Percentiles rank a stretch among this genome's conserved stretches.
Evolutionary conservation across 2,797 vertebrate genomes (phyloP).

Genomic region (Melanotaenia maccullochi): DNA sequence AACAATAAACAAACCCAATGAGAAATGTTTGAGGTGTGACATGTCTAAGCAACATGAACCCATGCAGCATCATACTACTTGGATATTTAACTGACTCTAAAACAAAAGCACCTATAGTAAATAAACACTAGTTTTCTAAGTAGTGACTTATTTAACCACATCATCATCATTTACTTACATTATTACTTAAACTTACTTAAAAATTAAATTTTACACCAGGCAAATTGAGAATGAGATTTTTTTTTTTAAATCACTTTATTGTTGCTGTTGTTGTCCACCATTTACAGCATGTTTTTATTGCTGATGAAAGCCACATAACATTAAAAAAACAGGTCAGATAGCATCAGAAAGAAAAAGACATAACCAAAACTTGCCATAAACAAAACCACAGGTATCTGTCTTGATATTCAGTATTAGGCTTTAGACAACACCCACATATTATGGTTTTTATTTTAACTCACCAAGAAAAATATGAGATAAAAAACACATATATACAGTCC

Average conservation of each 20-base stretch:
- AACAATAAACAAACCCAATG: constrained; percentile 34
- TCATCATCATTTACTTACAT: background rate
- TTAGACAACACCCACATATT: too few relatives aligned
- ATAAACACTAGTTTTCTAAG: background rate
- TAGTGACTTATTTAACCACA: constrained; percentile 1
- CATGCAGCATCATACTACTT: constrained; percentile 1
- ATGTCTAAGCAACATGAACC: constrained; percentile 5
- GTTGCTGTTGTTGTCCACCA: background rate
- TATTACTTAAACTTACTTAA: background rate
- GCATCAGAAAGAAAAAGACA: background rate
- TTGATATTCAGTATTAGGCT: background rate
- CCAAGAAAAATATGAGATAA: too few relatives aligned
- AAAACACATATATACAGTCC: too few relatives aligned
- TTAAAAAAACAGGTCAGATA: background rate
- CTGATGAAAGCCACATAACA: too few relatives aligned
- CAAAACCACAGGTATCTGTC: background rate
- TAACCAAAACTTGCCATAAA: constrained; percentile 10
- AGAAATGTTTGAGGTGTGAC: constrained; percentile 12
- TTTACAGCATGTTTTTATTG: background rate
- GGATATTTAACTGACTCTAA: background rate
- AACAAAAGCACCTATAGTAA: constrained; percentile 8
- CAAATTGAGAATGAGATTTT: background rate
- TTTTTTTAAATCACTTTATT: background rate
- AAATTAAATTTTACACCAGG: constrained; percentile 3
- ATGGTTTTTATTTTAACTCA: too few relatives aligned